Base-by-base conservation (phyloP, 2,888 invertebrate genomes). In the Hirtodrosophila duncani region DNA sequence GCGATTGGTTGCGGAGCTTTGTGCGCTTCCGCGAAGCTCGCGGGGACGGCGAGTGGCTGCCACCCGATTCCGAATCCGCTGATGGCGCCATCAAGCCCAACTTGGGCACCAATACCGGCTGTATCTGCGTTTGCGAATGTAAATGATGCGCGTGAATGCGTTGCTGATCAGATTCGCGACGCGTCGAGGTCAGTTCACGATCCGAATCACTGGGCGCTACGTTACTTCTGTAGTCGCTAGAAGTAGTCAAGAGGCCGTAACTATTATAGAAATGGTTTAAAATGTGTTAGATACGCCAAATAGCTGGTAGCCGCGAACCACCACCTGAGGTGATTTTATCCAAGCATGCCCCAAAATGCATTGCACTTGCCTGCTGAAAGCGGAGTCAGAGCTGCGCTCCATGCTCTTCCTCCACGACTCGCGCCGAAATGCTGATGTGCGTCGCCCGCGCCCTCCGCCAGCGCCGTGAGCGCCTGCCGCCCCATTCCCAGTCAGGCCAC, bases 371-470 rank as follows among this genome's bases (percentile, higher is more conserved):
- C 96, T 96, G 85, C 95, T 96, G 88, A 96, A 96, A 50, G 96
- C 96, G 1, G 96, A 95, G 86, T 96, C 96, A 5, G 95, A 94
- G 85, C 95, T 96, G 82, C 93, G 93, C 85, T 96, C 96, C 92
- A 95, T 92, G 77, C 95, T 95, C 85, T 95, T 95, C 61, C 95
- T 90, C 96, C 96, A 96, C 11, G 95, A 95, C 83, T 96, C 95
- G 21, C 95, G 90, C 2, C 95, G 91, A 63, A 94, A 89, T 30
- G 90, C 91, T 9, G 90, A 88, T 69, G 85, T 86, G 3, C 86
- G 81, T 2, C 85, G 72, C 1, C 86, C 85, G 44, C 88, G 82
- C 72, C 81, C 80, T 60, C 81, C 69, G 4, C 56, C 69, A 3
- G 50, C 48, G 1, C 14, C 37, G 10, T 26, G 30, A 24, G 55